A percentile compares a stretch with the other conserved stretches of the same genome.
Conservation (phyloP, 2,797 vertebrate genomes). For the Heliangelus exortis region DNA sequence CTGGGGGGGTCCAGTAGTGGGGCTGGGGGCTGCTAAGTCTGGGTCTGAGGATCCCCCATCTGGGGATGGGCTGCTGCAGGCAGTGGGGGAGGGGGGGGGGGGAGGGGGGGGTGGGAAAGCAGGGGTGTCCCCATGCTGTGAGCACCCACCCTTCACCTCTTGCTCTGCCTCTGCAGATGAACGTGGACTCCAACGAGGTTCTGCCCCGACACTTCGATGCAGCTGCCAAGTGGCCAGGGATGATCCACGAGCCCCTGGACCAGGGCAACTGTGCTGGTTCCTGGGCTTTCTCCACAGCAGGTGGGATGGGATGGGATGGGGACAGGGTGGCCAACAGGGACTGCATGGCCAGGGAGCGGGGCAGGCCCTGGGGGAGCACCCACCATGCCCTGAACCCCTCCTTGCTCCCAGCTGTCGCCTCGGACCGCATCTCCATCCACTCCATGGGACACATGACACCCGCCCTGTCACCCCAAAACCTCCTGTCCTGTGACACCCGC, state of each 20-base stretch:
- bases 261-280: constrained; percentile 97
- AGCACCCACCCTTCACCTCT: not conserved
- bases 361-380: not conserved
- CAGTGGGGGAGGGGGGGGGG: too few relatives aligned
- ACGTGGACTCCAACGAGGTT: constrained; percentile 84
- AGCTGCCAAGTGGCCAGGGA: constrained; percentile 89
- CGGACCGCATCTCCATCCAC: constrained; percentile 96
- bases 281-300: constrained; percentile 97
- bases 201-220: constrained; percentile 89
- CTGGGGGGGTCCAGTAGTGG: too few relatives aligned
- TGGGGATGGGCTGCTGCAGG: not conserved
- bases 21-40: not conserved
- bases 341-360: not conserved
- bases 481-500: constrained; percentile 93
- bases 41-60: not conserved
- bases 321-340: not conserved
- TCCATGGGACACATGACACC: constrained; percentile 98
- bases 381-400: accelerated
- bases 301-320: not conserved
- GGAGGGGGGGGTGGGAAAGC: accelerated
- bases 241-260: constrained; percentile 94
- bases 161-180: constrained; percentile 77
- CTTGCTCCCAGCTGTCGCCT: constrained; percentile 87
- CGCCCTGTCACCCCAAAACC: constrained; percentile 92
- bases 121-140: accelerated